Evolutionary conservation across 2,113 vertebrate genomes (phyloP).

Genomic region (Passer domesticus): DNA sequence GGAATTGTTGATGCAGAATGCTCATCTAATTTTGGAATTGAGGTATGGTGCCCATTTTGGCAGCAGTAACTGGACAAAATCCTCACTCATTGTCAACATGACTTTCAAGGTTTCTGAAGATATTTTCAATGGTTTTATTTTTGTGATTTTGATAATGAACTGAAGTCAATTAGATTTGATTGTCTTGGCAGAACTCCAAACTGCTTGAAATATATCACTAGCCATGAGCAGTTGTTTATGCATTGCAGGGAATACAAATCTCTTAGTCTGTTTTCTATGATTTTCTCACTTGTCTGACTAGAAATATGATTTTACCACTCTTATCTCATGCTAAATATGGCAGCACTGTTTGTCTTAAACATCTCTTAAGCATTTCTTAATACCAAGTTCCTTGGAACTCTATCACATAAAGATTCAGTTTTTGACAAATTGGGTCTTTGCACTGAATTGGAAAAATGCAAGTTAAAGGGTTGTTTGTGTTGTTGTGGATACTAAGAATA

Average conservation of each 20-base stretch:
- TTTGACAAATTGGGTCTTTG: neutral
- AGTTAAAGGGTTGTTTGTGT: neutral
- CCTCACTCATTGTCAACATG: neutral
- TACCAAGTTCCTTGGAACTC: neutral
- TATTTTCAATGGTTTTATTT: neutral
- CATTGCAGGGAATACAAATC: neutral
- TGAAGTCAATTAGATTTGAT: neutral
- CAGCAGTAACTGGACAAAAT: neutral
- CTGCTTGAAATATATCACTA: neutral
- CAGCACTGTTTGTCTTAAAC: neutral
- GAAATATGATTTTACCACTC: neutral
- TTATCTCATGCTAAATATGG: neutral
- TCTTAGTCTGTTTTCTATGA: neutral
- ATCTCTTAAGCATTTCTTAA: neutral
- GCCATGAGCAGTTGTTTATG: neutral
- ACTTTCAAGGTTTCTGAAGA: neutral
- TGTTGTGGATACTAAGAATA: neutral
- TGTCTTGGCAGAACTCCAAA: neutral
- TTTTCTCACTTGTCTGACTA: neutral
- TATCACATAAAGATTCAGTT: neutral
- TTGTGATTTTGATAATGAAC: neutral
- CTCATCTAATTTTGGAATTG: neutral
- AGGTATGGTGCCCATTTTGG: accelerated
- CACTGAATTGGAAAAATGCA: neutral
- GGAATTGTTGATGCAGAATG: neutral